Evolutionary conservation across 2,888 invertebrate genomes (phyloP), one percentile per base, ranked within the genome.

Genomic region (Dasysyrphus tricinctus): DNA sequence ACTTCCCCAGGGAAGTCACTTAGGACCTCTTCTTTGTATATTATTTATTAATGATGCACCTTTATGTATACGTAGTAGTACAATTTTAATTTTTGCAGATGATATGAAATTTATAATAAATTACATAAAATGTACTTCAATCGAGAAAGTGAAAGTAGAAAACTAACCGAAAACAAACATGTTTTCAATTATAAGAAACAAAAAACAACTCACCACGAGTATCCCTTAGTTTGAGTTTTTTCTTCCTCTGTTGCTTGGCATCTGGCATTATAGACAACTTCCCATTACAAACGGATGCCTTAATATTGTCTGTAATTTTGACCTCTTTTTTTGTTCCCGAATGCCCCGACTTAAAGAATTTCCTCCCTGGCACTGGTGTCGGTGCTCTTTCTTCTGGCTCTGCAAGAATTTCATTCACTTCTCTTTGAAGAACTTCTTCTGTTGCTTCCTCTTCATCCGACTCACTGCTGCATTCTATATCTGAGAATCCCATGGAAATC

Each of bases 321-420:
- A 92, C 90, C 67, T 92, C 91, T 88, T 91, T 92, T 29, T 89
- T 89, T 0, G 90, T 90, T 42, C 90, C 90, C 1, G 89, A 88
- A 0, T 79, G 77, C 0, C 91, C 91, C 0, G 91, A 91, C 80
- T 91, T 92, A 49, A 92, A 92, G 79, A 92, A 92, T 88, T 91
- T 92, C 3, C 89, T 89, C 32, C 90, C 90, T 11, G 82, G 77
- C 5, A 78, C 76, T 5, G 86, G 67, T 0, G 81, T 78, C 0
- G 59, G 56, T 29, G 51, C 9, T 8, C 69, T 47, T 37, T 73
- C 61, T 32, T 77, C 76, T 5, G 79, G 67, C 9, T 77, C 77
- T 5, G 88, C 88, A 5, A 74, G 69, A 0, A 84, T 42, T 51
- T 81, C 81, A n/a, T 69, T n/a, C 32, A 37, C 67, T 16, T 39